phyloP scores from a whole-genome alignment of 1,140 invertebrate genomes.

The Marisa cornuarietis region DNA sequence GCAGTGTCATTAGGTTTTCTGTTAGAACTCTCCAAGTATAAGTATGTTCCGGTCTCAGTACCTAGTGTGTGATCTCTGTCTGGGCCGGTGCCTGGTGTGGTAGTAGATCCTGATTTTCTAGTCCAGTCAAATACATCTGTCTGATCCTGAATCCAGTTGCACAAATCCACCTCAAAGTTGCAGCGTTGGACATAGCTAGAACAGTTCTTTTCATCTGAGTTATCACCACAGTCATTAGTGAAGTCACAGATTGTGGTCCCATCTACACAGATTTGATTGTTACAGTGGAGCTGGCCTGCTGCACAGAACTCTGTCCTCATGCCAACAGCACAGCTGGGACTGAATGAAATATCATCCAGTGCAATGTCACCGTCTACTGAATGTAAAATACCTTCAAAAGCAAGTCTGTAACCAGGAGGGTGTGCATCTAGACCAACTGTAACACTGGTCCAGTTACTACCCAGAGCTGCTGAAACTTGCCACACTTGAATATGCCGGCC shows the following conservation, averaged over 20 bases:
- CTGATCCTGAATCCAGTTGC: conserved; percentile 51
- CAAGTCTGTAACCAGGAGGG: conserved; percentile 39
- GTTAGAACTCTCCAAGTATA: conserved; percentile 79
- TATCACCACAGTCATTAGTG: conserved; percentile 64
- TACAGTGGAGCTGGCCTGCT: conserved; percentile 53
- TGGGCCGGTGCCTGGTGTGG: conserved; percentile 73
- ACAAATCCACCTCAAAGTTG: conserved; percentile 57
- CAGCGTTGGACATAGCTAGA: conserved; percentile 56
- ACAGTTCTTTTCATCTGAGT: conserved; percentile 59
- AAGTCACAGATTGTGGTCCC: conserved; percentile 51
- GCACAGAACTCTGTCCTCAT: conserved; percentile 25
- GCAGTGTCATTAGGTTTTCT: conserved; percentile 76
- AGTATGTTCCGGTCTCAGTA: conserved; percentile 78
- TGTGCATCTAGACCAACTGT: conserved; percentile 39
- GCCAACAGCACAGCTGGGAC: conserved; percentile 58
- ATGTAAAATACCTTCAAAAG: conserved; percentile 62
- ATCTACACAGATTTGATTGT: conserved; percentile 51
- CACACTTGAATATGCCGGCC: conserved; percentile 44
- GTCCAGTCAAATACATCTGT: conserved; percentile 60
- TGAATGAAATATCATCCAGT: conserved; percentile 77
- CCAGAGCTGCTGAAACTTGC: conserved; percentile 34
- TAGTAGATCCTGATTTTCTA: conserved; percentile 69
- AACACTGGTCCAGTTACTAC: conserved; percentile 43
- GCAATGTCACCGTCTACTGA: conserved; percentile 77
- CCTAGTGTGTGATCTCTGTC: conserved; percentile 75